Conservation (phyloP, 2,797 vertebrate species). For the Ceryle rudis region DNA sequence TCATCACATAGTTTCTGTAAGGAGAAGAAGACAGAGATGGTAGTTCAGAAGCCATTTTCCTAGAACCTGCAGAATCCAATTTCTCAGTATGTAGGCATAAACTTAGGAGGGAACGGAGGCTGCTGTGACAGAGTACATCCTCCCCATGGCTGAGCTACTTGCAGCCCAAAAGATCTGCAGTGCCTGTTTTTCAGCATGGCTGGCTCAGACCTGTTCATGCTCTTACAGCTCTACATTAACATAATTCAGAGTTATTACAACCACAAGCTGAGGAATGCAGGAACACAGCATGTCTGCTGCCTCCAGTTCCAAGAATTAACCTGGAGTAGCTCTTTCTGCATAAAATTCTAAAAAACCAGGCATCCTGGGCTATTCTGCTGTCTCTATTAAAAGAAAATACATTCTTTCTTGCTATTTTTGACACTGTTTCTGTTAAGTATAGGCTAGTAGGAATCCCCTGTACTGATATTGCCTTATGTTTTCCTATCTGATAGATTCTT, state of each 20-base stretch:
- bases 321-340: background rate
- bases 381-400: background rate
- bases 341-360: background rate
- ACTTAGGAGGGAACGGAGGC: background rate
- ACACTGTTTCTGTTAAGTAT: conserved; percentile 18
- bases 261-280: conserved; percentile 58
- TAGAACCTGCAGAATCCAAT: background rate
- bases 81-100: background rate
- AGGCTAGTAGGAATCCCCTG: background rate
- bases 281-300: conserved; percentile 36
- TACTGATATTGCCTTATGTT: conserved; percentile 17
- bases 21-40: background rate
- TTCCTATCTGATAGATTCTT: conserved; percentile 21
- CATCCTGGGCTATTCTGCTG: conserved; percentile 10
- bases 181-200: background rate
- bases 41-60: background rate
- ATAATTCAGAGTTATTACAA: conserved; percentile 29
- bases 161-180: background rate
- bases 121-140: background rate
- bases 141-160: background rate
- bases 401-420: background rate
- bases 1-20: conserved; percentile 81
- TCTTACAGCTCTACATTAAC: background rate
- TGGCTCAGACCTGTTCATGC: background rate
- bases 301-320: conserved; percentile 60